phyloP scores from a whole-genome alignment of 2,113 vertebrate species.

The Greenwoodochromis staneri region DNA sequence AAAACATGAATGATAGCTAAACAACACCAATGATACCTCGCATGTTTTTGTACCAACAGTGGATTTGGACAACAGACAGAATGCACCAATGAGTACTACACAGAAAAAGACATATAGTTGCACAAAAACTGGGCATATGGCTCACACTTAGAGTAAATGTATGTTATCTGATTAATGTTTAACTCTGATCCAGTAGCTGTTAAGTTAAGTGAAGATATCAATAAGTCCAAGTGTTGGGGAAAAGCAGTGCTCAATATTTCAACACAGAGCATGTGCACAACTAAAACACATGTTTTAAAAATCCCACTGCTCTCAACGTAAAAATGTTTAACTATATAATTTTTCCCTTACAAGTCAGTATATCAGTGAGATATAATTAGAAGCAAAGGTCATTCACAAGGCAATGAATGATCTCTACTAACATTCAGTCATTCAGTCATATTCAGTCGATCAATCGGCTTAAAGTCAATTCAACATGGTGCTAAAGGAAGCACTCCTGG shows the following conservation, averaged over 20 bases:
- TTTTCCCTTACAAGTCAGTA: background rate
- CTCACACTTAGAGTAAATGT: background rate
- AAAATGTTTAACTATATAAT: background rate
- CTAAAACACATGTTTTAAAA: background rate
- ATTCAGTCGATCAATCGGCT: background rate
- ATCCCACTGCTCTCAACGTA: background rate
- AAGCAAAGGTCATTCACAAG: background rate
- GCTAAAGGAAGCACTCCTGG: background rate
- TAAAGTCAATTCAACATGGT: background rate
- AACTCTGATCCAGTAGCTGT: background rate
- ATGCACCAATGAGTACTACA: background rate
- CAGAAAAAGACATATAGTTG: background rate
- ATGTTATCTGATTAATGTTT: background rate
- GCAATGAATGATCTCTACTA: background rate
- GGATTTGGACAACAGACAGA: background rate
- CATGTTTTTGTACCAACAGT: background rate
- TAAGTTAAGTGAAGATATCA: background rate
- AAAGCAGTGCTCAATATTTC: background rate
- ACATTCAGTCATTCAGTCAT: background rate
- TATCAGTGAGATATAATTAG: slow-evolving; percentile 24
- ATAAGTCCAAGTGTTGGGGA: background rate
- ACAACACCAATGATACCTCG: background rate
- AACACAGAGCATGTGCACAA: background rate
- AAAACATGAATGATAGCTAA: slow-evolving; percentile 8
- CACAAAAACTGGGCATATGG: background rate